phyloP scores from a whole-genome alignment of 2,888 invertebrate species.

The Heliconius ismenius region DNA sequence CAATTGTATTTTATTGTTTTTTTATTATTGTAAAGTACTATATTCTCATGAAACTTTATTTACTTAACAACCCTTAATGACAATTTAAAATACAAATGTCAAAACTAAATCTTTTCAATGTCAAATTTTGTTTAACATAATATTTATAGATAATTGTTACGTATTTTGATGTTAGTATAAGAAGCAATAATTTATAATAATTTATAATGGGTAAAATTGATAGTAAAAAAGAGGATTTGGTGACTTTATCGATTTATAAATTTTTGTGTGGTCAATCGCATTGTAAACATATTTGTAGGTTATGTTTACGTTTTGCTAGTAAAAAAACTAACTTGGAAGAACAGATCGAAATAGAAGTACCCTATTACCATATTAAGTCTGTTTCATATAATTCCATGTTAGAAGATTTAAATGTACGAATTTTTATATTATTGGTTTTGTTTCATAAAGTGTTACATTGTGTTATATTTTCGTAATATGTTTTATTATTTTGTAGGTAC shows the following conservation, averaged over 20 bases:
- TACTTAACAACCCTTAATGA: no score
- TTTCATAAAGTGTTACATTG: not conserved
- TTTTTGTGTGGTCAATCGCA: constrained; percentile 55
- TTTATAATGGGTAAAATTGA: constrained; percentile 48
- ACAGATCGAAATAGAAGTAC: constrained; percentile 50
- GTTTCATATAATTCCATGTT: constrained; percentile 61
- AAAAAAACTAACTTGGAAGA: constrained; percentile 55
- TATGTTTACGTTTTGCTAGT: constrained; percentile 63
- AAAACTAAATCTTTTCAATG: not conserved
- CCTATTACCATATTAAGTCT: constrained; percentile 56
- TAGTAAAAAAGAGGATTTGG: constrained; percentile 35
- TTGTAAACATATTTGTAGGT: constrained; percentile 64
- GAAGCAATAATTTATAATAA: not conserved
- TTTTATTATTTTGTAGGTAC: constrained; percentile 54
- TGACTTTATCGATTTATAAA: constrained; percentile 54
- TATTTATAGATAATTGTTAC: not conserved
- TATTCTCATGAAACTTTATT: no score
- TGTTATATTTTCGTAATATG: not conserved
- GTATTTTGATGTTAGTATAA: not conserved
- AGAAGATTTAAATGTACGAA: constrained; percentile 61
- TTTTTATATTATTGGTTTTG: not conserved
- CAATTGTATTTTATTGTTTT: not conserved
- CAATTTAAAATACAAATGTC: not conserved
- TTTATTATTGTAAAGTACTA: not conserved
- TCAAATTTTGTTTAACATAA: not conserved